Evolutionary conservation across 1,140 invertebrate species (phyloP), one percentile per base, ranked within the genome.

Genomic region (Sycobia sp.): DNA sequence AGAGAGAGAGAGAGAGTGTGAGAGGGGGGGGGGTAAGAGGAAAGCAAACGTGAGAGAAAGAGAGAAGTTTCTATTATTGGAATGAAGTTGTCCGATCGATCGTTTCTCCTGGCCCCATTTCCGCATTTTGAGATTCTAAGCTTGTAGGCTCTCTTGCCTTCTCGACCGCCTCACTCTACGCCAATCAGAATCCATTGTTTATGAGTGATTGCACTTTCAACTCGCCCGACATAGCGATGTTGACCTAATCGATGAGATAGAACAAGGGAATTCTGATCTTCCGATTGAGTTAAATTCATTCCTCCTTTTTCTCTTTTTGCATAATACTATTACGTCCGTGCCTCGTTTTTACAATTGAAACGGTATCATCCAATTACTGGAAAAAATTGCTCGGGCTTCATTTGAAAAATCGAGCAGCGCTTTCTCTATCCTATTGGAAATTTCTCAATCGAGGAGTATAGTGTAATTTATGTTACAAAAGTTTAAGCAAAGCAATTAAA

Each of bases 21-120:
- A n/a, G n/a, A n/a, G n/a, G 23, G 11, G 25, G 50, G 7, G n/a
- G n/a, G n/a, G 0, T n/a, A n/a, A n/a, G n/a, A n/a, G n/a, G n/a
- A n/a, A n/a, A n/a, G n/a, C n/a, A n/a, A n/a, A n/a, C n/a, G n/a
- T n/a, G n/a, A n/a, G n/a, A n/a, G 13, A 16, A 53, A 39, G 20
- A 23, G 53, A 29, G 38, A 39, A 11, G 14, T 34, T 29, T 25
- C 29, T 36, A 49, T 36, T 38, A 25, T 47, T 20, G 44, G 44
- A 58, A 49, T 36, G 56, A 58, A 58, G 20, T 49, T 36, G 44
- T 13, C 13, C 13, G 18, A 58, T 58, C 44, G 56, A 58, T 47
- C 56, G 7, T 27, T 5, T 20, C 18, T 36, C 18, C n/a, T 25
- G 16, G 23, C 18, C 25, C 13, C 25, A 41, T 46, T 34, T 57